Evolutionary conservation across 2,113 vertebrate genomes (phyloP).

Genomic region (Ammospiza caudacuta): DNA sequence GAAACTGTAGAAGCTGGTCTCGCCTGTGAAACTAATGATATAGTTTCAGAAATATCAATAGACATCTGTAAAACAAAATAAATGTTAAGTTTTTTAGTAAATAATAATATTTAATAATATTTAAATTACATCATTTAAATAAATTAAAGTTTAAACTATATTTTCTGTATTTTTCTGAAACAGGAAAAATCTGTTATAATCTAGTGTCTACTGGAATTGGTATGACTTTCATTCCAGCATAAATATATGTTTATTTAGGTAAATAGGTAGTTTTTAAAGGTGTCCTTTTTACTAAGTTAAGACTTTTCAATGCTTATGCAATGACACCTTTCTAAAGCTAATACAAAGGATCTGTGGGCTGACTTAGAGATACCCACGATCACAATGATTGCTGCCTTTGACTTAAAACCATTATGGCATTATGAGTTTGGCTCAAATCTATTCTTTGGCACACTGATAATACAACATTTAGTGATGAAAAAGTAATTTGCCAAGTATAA

Average conservation of each 20-base stretch:
- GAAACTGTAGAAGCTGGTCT: not conserved
- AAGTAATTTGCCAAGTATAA: not conserved
- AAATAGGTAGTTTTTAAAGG: not conserved
- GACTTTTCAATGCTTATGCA: not conserved
- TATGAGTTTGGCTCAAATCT: not conserved
- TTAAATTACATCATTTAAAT: not conserved
- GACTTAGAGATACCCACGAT: not conserved
- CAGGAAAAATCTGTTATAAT: not conserved
- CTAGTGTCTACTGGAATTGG: not conserved
- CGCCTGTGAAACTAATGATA: not conserved
- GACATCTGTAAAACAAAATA: slow-evolving; percentile 31
- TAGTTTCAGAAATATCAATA: not conserved
- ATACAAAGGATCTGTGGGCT: not conserved
- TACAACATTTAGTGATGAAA: not conserved
- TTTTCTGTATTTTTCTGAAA: not conserved
- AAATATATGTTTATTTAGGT: not conserved
- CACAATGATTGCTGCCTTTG: not conserved
- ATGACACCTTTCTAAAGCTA: not conserved
- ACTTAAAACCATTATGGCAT: not conserved
- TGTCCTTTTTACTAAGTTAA: not conserved
- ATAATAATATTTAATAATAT: not conserved
- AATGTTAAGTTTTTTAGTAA: not conserved
- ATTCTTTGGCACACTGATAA: not conserved
- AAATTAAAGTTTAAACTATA: not conserved
- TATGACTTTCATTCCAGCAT: not conserved